These are phyloP conservation scores for Aphelenchoides avenae DNA, from an alignment of 1,140 invertebrate genomes.

Conservation along the genomic window DNA sequence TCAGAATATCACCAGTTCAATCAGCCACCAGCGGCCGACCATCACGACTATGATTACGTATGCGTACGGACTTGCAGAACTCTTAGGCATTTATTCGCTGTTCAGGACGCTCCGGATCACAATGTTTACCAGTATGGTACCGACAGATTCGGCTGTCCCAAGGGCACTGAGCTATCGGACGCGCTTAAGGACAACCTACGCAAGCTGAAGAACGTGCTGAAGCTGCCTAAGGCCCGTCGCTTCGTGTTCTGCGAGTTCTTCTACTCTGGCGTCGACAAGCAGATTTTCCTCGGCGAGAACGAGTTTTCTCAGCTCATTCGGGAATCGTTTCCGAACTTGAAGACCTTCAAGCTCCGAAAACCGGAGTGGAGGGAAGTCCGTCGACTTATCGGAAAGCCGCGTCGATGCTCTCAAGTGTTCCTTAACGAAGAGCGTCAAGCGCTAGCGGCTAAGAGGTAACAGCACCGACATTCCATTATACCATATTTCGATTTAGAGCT, in stretches of 20 bases:
- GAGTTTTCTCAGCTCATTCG: slow-evolving; percentile 90
- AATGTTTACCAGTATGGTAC: too few species aligned
- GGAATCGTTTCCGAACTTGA: slow-evolving; percentile 88
- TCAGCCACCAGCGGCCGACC: too few species aligned
- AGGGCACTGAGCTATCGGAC: slow-evolving; percentile 23
- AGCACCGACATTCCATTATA: neutral
- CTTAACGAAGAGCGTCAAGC: slow-evolving; percentile 88
- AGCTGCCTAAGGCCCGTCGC: slow-evolving; percentile 93
- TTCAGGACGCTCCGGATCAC: too few species aligned
- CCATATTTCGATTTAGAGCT: slow-evolving; percentile 59
- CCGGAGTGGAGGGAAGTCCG: slow-evolving; percentile 92
- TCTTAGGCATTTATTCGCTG: too few species aligned
- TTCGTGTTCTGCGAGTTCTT: slow-evolving; percentile 81
- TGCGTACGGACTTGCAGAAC: too few species aligned
- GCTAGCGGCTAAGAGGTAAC: slow-evolving; percentile 74
- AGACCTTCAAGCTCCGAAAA: slow-evolving; percentile 76
- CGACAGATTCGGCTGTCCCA: too few species aligned
- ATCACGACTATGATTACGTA: too few species aligned
- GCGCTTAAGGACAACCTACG: slow-evolving; percentile 25
- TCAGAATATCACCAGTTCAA: too few species aligned
- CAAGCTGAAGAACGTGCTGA: slow-evolving; percentile 86
- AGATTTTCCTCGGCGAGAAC: slow-evolving; percentile 89
- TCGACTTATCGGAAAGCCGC: slow-evolving; percentile 90
- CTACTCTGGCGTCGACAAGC: slow-evolving; percentile 78
- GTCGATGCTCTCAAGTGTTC: slow-evolving; percentile 78